phyloP scores from a whole-genome alignment of 2,888 invertebrate species.

The Caenorhabditis afra region DNA sequence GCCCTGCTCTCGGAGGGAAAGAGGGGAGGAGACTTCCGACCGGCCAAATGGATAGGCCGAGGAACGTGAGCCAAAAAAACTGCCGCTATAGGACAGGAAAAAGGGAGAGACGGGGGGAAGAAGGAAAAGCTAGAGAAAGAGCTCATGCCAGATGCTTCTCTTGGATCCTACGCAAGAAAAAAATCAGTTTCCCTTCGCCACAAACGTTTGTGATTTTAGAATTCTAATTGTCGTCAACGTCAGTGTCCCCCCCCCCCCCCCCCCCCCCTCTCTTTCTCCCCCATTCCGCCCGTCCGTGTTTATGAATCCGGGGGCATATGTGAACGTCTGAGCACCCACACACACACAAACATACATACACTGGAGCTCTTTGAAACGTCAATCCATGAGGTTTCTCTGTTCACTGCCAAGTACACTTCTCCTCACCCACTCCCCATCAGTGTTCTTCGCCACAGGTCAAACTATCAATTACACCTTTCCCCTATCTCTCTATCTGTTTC shows the following conservation, averaged over 20 bases:
- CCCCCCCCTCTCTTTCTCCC: not conserved
- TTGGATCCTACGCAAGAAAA: not conserved
- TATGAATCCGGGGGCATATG: slow-evolving; percentile 39
- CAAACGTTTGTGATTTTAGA: slow-evolving; percentile 28
- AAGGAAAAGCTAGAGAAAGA: slow-evolving; percentile 15
- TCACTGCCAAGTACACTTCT: slow-evolving; percentile 42
- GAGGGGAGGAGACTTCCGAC: not conserved
- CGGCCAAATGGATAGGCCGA: not conserved
- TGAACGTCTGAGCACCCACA: slow-evolving; percentile 24
- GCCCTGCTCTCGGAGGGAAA: slow-evolving; percentile 3
- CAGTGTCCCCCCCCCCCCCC: not conserved
- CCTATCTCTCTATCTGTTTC: not conserved
- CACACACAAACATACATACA: not conserved
- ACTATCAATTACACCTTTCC: slow-evolving; percentile 53
- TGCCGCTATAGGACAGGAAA: not conserved
- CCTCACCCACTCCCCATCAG: slow-evolving; percentile 36
- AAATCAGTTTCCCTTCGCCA: not conserved
- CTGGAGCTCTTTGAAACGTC: too few relatives aligned
- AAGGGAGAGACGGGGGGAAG: not conserved
- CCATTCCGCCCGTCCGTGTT: slow-evolving; percentile 31
- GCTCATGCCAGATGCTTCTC: slow-evolving; percentile 54
- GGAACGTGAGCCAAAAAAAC: too few relatives aligned
- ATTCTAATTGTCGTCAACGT: slow-evolving; percentile 36
- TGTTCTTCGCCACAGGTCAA: slow-evolving; percentile 51
- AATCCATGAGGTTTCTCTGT: slow-evolving; percentile 6